These are phyloP conservation scores for Sepiola atlantica DNA, from an alignment of 2,888 invertebrate genomes.

Conservation along the genomic window DNA sequence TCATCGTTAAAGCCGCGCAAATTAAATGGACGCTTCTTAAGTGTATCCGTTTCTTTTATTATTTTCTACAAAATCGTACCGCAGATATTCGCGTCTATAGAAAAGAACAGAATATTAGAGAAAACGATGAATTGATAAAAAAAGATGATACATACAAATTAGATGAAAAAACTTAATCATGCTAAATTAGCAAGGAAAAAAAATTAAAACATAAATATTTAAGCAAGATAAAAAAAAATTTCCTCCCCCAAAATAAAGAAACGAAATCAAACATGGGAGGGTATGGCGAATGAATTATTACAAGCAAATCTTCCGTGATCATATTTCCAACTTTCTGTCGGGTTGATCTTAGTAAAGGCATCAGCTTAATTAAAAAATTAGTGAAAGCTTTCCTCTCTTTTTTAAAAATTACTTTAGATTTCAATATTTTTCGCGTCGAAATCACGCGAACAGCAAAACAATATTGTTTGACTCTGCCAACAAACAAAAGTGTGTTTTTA, in stretches of 20 bases:
- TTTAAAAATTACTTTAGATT: background rate
- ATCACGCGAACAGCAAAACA: background rate
- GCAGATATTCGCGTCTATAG: background rate
- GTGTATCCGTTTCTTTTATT: no score
- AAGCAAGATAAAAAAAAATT: background rate
- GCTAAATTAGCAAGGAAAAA: background rate
- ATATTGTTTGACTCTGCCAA: background rate
- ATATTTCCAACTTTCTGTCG: background rate
- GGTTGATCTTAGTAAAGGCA: conserved; percentile 4
- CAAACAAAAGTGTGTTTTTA: conserved; percentile 2
- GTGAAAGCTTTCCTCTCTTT: background rate
- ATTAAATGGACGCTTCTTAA: no score
- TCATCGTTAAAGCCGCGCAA: no score
- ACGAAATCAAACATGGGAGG: background rate
- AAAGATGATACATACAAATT: background rate
- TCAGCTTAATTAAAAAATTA: conserved; percentile 32
- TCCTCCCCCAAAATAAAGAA: background rate
- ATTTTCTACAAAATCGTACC: background rate
- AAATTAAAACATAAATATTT: background rate
- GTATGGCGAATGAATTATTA: background rate
- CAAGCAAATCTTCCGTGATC: background rate
- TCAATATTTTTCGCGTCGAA: background rate
- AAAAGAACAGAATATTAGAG: background rate
- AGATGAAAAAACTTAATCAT: background rate
- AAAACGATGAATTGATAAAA: background rate